Evolutionary conservation across 1,140 invertebrate species (phyloP).

Genomic region (Dendroctonus ponderosae): DNA sequence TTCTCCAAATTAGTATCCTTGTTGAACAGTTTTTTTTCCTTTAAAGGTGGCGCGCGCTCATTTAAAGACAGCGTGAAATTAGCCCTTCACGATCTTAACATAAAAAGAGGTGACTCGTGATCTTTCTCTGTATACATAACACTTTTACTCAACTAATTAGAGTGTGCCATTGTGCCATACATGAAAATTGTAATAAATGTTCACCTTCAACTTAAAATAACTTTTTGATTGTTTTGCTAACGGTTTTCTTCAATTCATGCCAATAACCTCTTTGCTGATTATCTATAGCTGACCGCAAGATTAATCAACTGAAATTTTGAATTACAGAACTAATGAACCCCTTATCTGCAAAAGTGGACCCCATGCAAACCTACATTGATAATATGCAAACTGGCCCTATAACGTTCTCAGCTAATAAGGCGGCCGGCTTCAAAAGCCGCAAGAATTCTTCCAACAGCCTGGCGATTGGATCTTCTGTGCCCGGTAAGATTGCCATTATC

Average conservation of each 20-base stretch:
- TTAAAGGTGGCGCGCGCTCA: slow-evolving; percentile 12
- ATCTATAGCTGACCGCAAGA: not conserved
- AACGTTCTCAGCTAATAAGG: slow-evolving; percentile 59
- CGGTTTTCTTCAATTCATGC: no score
- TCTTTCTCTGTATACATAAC: no score
- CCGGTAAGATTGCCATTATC: slow-evolving; percentile 37
- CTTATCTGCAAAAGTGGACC: slow-evolving; percentile 70
- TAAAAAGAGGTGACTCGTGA: slow-evolving; percentile 7
- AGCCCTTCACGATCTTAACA: slow-evolving; percentile 1
- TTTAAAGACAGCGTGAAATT: slow-evolving; percentile 4
- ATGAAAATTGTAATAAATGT: no score
- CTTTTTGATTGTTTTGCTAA: no score
- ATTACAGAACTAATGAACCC: slow-evolving; percentile 46
- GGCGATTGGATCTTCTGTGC: slow-evolving; percentile 52
- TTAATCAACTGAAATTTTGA: not conserved
- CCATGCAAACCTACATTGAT: slow-evolving; percentile 55
- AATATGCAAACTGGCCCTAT: slow-evolving; percentile 44
- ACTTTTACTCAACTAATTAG: no score
- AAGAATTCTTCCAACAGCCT: slow-evolving; percentile 27
- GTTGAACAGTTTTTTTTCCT: not conserved
- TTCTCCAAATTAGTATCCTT: no score
- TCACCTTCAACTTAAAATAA: no score
- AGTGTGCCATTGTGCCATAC: no score
- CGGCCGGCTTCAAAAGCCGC: slow-evolving; percentile 29
- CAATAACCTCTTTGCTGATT: no score